Conservation (phyloP, 64 coral and sea anemone genomes). For the Trachythela sp. region DNA sequence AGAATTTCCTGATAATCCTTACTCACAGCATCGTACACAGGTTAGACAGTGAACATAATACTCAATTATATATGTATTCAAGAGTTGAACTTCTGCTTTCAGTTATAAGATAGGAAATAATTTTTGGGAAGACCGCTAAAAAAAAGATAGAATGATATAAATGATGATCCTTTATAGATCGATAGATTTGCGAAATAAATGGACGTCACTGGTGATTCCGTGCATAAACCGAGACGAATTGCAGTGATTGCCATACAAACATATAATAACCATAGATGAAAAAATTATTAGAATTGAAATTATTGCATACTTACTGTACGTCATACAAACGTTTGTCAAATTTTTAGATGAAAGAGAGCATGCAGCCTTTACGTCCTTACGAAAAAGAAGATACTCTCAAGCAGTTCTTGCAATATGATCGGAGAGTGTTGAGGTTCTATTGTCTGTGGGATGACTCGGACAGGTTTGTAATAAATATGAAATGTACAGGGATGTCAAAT, state of each 20-base stretch:
- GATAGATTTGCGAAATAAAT: no score
- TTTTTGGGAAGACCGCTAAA: no score
- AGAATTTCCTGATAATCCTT: slow-evolving; percentile 66
- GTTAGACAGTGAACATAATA: slow-evolving; percentile 12
- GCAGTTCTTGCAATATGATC: slow-evolving; percentile 90
- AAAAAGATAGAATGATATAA: no score
- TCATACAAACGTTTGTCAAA: not conserved
- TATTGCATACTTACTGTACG: not conserved
- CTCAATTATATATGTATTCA: no score
- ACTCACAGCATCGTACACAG: slow-evolving; percentile 76
- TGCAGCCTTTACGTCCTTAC: slow-evolving; percentile 95
- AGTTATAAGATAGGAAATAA: no score
- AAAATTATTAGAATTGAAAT: no score
- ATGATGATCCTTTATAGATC: no score
- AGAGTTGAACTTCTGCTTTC: no score
- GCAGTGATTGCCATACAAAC: no score
- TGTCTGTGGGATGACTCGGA: slow-evolving; percentile 97
- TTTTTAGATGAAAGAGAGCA: slow-evolving; percentile 79
- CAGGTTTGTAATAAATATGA: slow-evolving; percentile 6
- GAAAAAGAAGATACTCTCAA: slow-evolving; percentile 95
- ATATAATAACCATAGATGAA: no score
- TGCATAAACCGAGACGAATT: not conserved
- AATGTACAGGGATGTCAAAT: not conserved
- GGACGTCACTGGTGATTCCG: no score
- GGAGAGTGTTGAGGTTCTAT: slow-evolving; percentile 78